A percentile compares a stretch with the other conserved stretches of the same genome.
phyloP scores from a whole-genome alignment of 2,113 vertebrate genomes.

The Polyodon spathula region DNA sequence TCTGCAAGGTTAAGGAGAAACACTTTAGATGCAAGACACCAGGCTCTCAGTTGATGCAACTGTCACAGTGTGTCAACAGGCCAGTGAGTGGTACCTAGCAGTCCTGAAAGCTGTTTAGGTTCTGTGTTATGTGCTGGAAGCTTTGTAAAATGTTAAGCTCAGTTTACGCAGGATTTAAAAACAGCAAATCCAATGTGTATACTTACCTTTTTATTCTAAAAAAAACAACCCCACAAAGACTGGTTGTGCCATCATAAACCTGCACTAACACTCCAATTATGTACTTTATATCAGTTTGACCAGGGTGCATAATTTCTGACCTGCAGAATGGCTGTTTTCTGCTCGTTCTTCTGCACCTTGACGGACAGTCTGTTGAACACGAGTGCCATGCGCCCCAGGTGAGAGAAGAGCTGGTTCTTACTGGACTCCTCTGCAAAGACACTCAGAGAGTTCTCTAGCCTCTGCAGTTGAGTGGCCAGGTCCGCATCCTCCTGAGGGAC shows the following conservation, averaged over 20 bases:
- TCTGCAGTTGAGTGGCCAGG: slow-evolving; percentile 79
- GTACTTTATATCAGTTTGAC: not conserved
- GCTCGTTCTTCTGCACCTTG: slow-evolving; percentile 93
- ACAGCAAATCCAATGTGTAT: too few species aligned
- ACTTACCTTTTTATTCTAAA: too few species aligned
- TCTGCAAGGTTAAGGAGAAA: slow-evolving; percentile 45
- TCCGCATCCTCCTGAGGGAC: slow-evolving; percentile 66
- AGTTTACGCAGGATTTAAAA: too few species aligned
- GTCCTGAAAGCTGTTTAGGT: too few species aligned
- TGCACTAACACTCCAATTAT: not conserved
- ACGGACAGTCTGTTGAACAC: slow-evolving; percentile 92
- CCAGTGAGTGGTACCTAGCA: too few species aligned
- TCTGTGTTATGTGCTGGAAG: too few species aligned
- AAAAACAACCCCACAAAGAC: too few species aligned
- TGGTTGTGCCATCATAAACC: too few species aligned
- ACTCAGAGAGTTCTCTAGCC: slow-evolving; percentile 82
- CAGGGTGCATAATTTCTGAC: slow-evolving; percentile 33
- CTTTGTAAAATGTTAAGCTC: too few species aligned
- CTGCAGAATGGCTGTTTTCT: slow-evolving; percentile 85
- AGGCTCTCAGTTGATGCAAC: not conserved
- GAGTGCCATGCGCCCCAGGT: slow-evolving; percentile 87
- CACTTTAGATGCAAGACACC: accelerated
- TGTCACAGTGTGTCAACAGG: too few species aligned
- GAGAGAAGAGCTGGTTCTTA: slow-evolving; percentile 80
- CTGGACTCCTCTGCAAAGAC: slow-evolving; percentile 85